Conservation (phyloP, 2,888 invertebrate genomes). For the Ormia ochracea region DNA sequence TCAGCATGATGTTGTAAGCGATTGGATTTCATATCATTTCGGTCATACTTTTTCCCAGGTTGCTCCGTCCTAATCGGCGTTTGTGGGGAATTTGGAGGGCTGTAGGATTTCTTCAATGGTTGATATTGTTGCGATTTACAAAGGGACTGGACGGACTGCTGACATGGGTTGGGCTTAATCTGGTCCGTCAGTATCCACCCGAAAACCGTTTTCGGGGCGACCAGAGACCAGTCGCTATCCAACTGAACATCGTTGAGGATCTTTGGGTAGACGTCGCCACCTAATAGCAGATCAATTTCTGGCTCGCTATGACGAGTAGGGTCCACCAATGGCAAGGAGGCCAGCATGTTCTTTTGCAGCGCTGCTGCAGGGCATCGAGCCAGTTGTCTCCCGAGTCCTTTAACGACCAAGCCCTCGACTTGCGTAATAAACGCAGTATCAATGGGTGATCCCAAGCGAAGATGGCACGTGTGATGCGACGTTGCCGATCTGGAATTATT, state of each 20-base stretch:
- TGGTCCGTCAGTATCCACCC: not conserved
- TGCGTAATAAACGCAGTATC: not conserved
- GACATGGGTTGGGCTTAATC: not conserved
- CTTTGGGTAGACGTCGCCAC: not conserved
- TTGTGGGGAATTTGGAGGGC: conserved; percentile 76
- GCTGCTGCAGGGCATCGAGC: not conserved
- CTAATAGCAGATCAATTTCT: not conserved
- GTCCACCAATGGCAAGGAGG: not conserved
- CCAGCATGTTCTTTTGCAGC: not conserved
- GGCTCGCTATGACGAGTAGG: not conserved
- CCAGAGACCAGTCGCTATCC: not conserved
- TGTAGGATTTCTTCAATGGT: conserved; percentile 73
- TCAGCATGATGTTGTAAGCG: conserved; percentile 86
- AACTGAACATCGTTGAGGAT: not conserved
- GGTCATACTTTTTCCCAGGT: conserved; percentile 76
- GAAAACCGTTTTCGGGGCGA: not conserved
- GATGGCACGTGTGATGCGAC: not conserved
- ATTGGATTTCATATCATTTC: conserved; percentile 65
- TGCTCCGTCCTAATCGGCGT: conserved; percentile 75
- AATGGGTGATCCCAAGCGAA: not conserved
- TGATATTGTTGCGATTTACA: conserved; percentile 65
- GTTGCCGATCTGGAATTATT: not conserved
- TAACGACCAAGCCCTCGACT: not conserved
- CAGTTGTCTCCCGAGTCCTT: not conserved
- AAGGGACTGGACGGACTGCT: not conserved